Evolutionary conservation across 1,140 invertebrate genomes (phyloP), one percentile per base, ranked within the genome.

Genomic region (Drosophila rhopaloa): DNA sequence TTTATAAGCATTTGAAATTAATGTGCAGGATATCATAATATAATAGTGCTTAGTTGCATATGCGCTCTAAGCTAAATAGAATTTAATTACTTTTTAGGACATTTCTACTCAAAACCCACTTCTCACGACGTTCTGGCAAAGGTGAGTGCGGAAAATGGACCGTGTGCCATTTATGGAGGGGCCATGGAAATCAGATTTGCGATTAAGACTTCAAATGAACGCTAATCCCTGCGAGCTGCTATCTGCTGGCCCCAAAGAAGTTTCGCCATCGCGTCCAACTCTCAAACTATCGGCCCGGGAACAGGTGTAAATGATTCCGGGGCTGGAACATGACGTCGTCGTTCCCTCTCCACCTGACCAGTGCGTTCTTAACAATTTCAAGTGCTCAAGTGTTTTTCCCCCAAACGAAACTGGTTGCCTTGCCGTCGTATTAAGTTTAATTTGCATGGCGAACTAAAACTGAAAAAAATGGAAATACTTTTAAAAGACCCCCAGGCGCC

Each of bases 281-380:
- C 57, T 70, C 53, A 50, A 72, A 72, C 53, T 51, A 43, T 40
- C 14, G 44, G 27, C 11, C 13, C 27, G 38, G 35, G 57, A 77
- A 58, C 81, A 85, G 78, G 81, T 84, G 81, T 84, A 72, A 81
- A 84, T 84, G 81, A 84, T 84, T 67, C 71, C 48, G 72, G n/a
- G 51, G 47, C 55, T 16, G 63, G 51, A 77, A 61, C 66, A 70
- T 56, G 44, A 43, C 54, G 56, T 43, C 24, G 57, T 46, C 43
- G 6, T 61, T 37, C 44, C n/a, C 40, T 54, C 55, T 19, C 40
- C 37, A 24, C 19, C 38, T 29, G 59, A 48, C 65, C 44, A 55
- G 50, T 79, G 79, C 68, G 80, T 82, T 79, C 75, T 71, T 27
- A 56, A 41, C 76, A 55, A 70, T 80, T 53, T 84, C 63, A 46